These are phyloP conservation scores for Coracopsis vasa DNA, from an alignment of 2,113 vertebrate species.

Conservation along the genomic window DNA sequence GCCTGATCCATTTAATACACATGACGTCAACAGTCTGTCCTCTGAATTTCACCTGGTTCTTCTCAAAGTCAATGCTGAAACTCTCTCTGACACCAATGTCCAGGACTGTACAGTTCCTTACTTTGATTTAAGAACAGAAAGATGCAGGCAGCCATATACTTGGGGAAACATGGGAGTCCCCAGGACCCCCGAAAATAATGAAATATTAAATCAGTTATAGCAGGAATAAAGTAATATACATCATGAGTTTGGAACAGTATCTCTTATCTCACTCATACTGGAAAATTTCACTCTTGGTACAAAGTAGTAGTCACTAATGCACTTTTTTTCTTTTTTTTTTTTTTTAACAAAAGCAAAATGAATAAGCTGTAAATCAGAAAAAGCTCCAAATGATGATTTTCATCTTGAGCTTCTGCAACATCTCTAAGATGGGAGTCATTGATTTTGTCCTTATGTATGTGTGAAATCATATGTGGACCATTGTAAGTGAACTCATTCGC, in stretches of 20 bases:
- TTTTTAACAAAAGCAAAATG: neutral
- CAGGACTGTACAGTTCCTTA: neutral
- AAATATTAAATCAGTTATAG: neutral
- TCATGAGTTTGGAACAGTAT: neutral
- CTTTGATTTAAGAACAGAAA: neutral
- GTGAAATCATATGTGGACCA: neutral
- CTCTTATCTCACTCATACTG: neutral
- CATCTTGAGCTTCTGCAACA: neutral
- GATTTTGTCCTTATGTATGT: neutral
- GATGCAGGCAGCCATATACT: neutral
- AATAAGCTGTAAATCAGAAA: neutral
- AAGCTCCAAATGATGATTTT: neutral
- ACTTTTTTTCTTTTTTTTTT: neutral
- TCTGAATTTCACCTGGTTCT: neutral
- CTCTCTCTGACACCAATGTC: neutral
- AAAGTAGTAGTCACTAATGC: neutral
- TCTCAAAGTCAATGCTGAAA: neutral
- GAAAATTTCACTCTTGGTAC: neutral
- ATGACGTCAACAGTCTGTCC: neutral
- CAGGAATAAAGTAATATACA: neutral
- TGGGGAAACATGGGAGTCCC: neutral
- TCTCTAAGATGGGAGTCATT: neutral
- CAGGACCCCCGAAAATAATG: rapidly evolving
- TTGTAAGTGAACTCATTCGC: neutral
- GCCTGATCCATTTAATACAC: neutral